These are phyloP conservation scores for Xestia sexstrigata DNA, from an alignment of 2,888 invertebrate genomes.

Conservation along the genomic window DNA sequence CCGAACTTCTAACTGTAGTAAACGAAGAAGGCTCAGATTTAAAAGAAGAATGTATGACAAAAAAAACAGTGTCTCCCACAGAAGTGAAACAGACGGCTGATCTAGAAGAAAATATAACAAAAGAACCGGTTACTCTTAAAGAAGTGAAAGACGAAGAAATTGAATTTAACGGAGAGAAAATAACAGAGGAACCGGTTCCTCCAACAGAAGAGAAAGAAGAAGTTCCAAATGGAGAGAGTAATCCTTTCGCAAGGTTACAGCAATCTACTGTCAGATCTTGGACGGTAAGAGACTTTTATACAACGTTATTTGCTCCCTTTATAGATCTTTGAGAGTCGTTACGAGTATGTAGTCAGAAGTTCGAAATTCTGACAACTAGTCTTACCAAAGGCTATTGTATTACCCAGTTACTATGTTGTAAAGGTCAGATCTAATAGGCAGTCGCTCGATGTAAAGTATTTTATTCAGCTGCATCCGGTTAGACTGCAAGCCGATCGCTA, in stretches of 20 bases:
- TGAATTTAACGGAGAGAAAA: not conserved
- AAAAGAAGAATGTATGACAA: not conserved
- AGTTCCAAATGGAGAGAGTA: not conserved
- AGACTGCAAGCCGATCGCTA: too few species aligned
- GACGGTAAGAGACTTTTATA: slow-evolving; percentile 39
- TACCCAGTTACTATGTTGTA: not conserved
- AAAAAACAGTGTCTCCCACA: too few species aligned
- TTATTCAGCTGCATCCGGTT: too few species aligned
- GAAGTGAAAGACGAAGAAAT: not conserved
- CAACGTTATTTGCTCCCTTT: not conserved
- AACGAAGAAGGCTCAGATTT: not conserved
- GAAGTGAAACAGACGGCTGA: not conserved
- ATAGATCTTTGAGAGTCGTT: not conserved
- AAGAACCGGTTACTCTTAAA: not conserved
- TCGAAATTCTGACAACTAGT: not conserved
- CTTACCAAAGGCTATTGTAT: not conserved
- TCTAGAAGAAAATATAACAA: not conserved
- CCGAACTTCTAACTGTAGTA: not conserved
- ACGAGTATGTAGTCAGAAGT: not conserved
- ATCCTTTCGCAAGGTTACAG: slow-evolving; percentile 30
- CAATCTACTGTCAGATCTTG: slow-evolving; percentile 32
- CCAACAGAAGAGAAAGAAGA: not conserved
- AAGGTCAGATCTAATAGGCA: not conserved
- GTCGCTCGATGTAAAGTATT: too few species aligned
- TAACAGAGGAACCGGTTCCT: not conserved